A percentile compares a stretch with the other conserved stretches of the same genome.
Conservation (phyloP, 2,888 invertebrate species). For the Harpalus rufipes region DNA sequence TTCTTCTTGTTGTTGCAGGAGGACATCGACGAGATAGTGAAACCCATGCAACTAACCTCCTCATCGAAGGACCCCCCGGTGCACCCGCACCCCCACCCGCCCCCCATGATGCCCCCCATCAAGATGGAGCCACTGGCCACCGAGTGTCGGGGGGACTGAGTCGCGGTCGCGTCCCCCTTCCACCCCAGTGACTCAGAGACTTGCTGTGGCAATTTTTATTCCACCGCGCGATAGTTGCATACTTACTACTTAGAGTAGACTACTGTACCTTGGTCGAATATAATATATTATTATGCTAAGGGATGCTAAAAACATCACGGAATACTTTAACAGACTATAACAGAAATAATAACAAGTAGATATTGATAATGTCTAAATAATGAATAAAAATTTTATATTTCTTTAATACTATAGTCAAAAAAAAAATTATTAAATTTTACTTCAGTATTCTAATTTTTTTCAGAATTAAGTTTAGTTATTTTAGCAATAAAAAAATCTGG, state of each 20-base stretch:
- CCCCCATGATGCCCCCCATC: slow-evolving; percentile 78
- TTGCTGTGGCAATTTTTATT: slow-evolving; percentile 13
- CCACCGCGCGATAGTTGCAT: background rate
- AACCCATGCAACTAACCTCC: slow-evolving; percentile 79
- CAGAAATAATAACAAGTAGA: background rate
- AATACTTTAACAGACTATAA: too few relatives aligned
- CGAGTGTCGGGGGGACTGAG: slow-evolving; percentile 82
- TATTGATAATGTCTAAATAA: too few relatives aligned
- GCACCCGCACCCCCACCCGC: slow-evolving; percentile 14
- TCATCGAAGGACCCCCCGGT: slow-evolving; percentile 68
- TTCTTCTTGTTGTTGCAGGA: slow-evolving; percentile 78
- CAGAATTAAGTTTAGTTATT: too few relatives aligned
- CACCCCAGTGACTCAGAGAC: slow-evolving; percentile 41
- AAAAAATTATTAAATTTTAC: too few relatives aligned
- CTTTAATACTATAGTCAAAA: too few relatives aligned
- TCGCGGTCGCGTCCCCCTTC: too few relatives aligned
- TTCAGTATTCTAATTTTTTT: too few relatives aligned
- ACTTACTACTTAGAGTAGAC: slow-evolving; percentile 53
- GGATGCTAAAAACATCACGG: background rate
- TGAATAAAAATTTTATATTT: too few relatives aligned
- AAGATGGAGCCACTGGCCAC: slow-evolving; percentile 86
- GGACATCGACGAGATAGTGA: slow-evolving; percentile 83
- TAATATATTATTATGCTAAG: slow-evolving; percentile 59
- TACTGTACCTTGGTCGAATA: slow-evolving; percentile 65
- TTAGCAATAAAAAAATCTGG: too few relatives aligned